These are phyloP conservation scores for Portevinia maculata DNA, from an alignment of 2,888 invertebrate species.

Conservation along the genomic window DNA sequence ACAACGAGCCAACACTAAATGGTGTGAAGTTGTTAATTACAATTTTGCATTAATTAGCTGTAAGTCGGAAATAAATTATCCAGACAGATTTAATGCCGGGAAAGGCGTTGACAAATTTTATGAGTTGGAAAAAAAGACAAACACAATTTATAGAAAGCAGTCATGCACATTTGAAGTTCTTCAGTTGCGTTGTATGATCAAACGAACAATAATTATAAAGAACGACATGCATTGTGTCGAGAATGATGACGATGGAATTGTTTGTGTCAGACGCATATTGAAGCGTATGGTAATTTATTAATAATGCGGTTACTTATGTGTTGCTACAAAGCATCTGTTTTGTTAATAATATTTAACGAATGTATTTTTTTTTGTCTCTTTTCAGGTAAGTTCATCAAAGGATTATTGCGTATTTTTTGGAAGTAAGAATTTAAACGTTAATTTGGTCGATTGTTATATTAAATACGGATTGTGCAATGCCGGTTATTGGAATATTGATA, in stretches of 20 bases:
- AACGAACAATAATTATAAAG: constrained; percentile 1
- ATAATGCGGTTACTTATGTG: no score
- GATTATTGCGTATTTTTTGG: background rate
- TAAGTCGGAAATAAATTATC: constrained; percentile 65
- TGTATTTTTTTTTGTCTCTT: constrained; percentile 36
- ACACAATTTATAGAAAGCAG: constrained; percentile 25
- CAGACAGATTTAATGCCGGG: constrained; percentile 27
- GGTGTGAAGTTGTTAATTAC: constrained; percentile 74
- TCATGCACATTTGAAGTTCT: constrained; percentile 40
- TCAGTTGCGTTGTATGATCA: background rate
- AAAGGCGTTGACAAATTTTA: constrained; percentile 61
- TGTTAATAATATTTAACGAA: no score
- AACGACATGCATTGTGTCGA: constrained; percentile 28
- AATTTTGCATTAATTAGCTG: constrained; percentile 70
- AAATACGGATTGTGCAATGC: no score
- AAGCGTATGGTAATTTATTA: constrained; percentile 1
- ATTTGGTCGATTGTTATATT: no score
- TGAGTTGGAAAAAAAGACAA: constrained; percentile 7
- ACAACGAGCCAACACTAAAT: constrained; percentile 57
- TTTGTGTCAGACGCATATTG: constrained; percentile 14
- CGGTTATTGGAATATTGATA: no score
- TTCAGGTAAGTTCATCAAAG: constrained; percentile 60
- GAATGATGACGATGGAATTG: constrained; percentile 25
- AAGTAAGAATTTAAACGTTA: no score
- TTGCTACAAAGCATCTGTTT: no score